Evolutionary conservation across 2,888 invertebrate genomes (phyloP).

Genomic region (Neria commutata): DNA sequence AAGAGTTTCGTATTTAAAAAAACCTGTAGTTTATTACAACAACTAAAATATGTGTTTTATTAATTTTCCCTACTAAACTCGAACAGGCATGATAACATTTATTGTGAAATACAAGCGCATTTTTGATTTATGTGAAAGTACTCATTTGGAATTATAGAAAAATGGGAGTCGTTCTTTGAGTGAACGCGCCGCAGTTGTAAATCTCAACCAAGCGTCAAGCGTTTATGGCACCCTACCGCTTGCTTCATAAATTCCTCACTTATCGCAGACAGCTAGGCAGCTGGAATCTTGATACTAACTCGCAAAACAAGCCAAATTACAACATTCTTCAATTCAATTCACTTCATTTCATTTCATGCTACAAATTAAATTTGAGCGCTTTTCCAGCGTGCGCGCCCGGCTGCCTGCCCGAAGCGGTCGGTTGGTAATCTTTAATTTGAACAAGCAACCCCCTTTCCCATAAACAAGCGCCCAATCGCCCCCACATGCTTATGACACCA

Average conservation of each 20-base stretch:
- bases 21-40: no score
- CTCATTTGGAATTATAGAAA: no score
- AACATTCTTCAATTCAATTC: not conserved
- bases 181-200: conserved; percentile 33
- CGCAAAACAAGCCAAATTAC: not conserved
- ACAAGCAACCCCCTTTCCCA: not conserved
- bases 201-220: conserved; percentile 50
- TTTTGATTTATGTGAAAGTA: no score
- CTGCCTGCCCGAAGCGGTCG: not conserved
- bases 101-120: no score
- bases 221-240: conserved; percentile 40
- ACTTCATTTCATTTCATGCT: no score
- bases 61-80: no score
- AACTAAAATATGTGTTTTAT: no score
- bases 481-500: no score
- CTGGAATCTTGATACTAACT: not conserved
- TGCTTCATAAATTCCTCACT: not conserved
- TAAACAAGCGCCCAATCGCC: not conserved
- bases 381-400: no score
- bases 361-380: not conserved
- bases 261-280: not conserved
- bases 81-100: no score
- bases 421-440: not conserved
- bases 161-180: not conserved
- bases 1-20: no score